Conservation (phyloP, 2,888 invertebrate genomes). For the Autographa gamma region DNA sequence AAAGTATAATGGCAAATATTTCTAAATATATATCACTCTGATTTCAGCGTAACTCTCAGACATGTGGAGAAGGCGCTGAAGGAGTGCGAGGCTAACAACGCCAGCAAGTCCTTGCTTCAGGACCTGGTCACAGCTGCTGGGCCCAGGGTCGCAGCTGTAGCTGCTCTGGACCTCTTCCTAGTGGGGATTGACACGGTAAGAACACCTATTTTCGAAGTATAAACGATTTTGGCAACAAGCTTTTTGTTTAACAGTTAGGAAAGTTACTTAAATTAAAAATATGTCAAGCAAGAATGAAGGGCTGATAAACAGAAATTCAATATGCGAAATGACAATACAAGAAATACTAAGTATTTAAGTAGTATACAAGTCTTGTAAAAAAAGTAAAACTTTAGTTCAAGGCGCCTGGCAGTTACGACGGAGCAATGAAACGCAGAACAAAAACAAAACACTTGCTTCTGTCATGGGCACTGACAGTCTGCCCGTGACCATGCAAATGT, state of each 20-base stretch:
- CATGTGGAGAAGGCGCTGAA: constrained; percentile 90
- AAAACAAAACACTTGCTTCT: neutral
- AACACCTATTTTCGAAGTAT: neutral
- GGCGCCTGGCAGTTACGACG: constrained; percentile 13
- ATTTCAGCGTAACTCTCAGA: constrained; percentile 90
- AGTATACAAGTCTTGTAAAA: too few species aligned
- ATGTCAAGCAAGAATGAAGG: too few species aligned
- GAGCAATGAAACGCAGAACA: constrained; percentile 8
- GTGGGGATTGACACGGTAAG: constrained; percentile 94
- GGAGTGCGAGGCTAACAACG: constrained; percentile 70
- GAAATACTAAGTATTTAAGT: too few species aligned
- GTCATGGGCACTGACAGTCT: too few species aligned
- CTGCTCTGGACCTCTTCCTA: constrained; percentile 93
- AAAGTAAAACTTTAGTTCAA: neutral
- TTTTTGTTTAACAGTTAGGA: neutral
- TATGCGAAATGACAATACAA: too few species aligned
- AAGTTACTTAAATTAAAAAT: too few species aligned
- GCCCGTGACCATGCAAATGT: too few species aligned
- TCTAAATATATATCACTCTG: neutral
- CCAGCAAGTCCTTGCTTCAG: constrained; percentile 90
- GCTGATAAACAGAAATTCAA: too few species aligned
- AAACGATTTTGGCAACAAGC: too few species aligned
- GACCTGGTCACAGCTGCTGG: constrained; percentile 89
- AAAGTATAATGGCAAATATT: neutral
- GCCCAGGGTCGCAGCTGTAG: constrained; percentile 90